Base-by-base conservation (phyloP, 2,888 invertebrate species). In the Melanargia galathea region DNA sequence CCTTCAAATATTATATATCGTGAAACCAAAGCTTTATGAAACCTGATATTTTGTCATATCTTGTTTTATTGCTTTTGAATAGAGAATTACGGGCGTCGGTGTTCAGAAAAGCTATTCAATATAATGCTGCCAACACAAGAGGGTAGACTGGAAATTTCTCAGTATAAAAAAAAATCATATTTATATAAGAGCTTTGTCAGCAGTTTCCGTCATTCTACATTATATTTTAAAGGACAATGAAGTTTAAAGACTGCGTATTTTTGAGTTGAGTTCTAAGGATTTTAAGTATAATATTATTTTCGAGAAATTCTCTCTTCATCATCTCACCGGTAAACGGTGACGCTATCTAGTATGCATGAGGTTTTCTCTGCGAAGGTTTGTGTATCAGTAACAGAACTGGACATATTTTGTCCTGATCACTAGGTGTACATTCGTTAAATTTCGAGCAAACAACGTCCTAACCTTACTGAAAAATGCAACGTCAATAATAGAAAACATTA, bases 41-140 rank as follows among this genome's bases (percentile, higher is more conserved):
- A 92, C 84, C 84, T 73, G 92, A 92, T 92, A 92, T 88, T 90
- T 91, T 92, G 92, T 92, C 92, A 92, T 92, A 92, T 90, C 89
- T 87, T 81, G 82, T 85, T 90, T 90, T 90, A 87, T 89, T 84
- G 83, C 84, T 80, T 75, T 76, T 88, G 86, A 85, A 87, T 86
- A 82, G 85, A 81, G 83, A 84, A 80, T 83, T 80, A 82, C 81
- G 77, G 76, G 75, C 75, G 76, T 75, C 77, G 73, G 76, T 71
- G 74, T 74, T 77, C 77, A 75, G 78, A 74, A 76, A 78, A 77
- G 77, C 82, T 74, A 84, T 86, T 86, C 81, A 86, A 81, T 79
- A 69, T 77, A 71, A 70, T 70, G 72, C 80, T 73, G 74, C 75
- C 79, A 79, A 81, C 78, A 77, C 77, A 78, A 72, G 77, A 77